A percentile compares a stretch with the other conserved stretches of the same genome.
phyloP scores from a whole-genome alignment of 2,113 vertebrate genomes.

The Trachemys scripta region DNA sequence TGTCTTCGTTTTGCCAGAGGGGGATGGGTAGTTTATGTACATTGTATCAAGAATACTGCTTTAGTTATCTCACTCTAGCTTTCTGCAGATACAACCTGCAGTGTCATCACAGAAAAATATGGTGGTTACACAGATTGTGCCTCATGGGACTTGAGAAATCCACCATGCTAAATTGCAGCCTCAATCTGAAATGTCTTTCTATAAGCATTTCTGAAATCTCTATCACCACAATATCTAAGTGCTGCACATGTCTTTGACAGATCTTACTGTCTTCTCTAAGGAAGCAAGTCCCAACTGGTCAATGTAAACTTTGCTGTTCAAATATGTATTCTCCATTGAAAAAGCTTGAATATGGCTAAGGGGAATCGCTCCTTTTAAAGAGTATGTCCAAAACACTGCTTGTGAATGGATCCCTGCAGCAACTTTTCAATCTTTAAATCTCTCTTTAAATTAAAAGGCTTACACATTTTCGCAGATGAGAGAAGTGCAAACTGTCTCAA shows the following conservation, averaged over 20 bases:
- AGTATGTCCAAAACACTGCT: not conserved
- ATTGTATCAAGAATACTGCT: not conserved
- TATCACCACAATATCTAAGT: not conserved
- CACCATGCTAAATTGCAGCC: not conserved
- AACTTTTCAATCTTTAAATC: not conserved
- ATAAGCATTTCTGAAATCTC: not conserved
- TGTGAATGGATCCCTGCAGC: not conserved
- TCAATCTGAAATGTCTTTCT: not conserved
- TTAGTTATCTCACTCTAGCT: not conserved
- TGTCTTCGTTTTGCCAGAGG: not conserved
- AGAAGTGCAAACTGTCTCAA: not conserved
- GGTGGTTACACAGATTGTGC: rapidly evolving
- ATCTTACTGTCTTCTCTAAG: not conserved
- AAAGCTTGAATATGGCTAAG: not conserved
- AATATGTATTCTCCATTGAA: not conserved
- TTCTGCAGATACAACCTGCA: not conserved
- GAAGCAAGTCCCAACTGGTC: not conserved
- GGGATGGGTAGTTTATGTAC: rapidly evolving
- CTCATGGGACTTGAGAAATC: not conserved
- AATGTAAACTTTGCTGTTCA: not conserved
- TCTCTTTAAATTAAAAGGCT: not conserved
- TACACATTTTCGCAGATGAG: not conserved
- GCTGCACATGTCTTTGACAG: too few relatives aligned
- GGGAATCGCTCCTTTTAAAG: not conserved
- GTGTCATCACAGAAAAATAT: not conserved